These are phyloP conservation scores for Adelphocoris suturalis DNA, from an alignment of 2,888 invertebrate species.

Conservation along the genomic window DNA sequence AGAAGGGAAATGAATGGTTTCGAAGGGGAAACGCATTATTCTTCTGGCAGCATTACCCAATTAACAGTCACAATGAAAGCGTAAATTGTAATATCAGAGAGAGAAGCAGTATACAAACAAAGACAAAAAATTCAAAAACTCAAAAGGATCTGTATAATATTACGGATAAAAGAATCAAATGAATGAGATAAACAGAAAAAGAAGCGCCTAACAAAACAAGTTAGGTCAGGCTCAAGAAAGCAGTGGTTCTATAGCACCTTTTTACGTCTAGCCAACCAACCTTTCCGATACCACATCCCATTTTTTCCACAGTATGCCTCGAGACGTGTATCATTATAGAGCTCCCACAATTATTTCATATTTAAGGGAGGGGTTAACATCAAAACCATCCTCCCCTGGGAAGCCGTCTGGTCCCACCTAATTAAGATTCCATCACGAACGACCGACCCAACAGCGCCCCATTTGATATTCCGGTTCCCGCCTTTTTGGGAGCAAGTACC, in stretches of 20 bases:
- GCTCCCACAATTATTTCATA: slow-evolving; percentile 34
- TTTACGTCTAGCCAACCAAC: neutral
- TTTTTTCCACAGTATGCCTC: neutral
- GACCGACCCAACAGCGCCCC: slow-evolving; percentile 15
- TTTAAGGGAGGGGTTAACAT: slow-evolving; percentile 10
- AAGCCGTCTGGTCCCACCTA: slow-evolving; percentile 36
- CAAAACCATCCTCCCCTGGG: slow-evolving; percentile 15
- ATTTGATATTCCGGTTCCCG: slow-evolving; percentile 53
- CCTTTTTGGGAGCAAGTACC: slow-evolving; percentile 6
- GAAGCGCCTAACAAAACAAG: neutral
- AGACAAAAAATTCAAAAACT: no score
- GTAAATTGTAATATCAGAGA: no score
- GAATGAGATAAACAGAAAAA: neutral
- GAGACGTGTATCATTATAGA: slow-evolving; percentile 11
- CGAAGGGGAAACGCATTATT: no score
- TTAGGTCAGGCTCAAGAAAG: neutral
- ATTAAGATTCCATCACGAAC: slow-evolving; percentile 59
- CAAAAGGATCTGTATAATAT: neutral
- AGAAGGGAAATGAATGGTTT: no score
- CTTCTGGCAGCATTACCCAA: no score
- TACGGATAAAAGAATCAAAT: neutral
- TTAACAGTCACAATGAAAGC: no score
- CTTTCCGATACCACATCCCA: neutral
- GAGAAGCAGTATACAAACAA: no score
- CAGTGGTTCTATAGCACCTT: slow-evolving; percentile 1